Evolutionary conservation across 2,797 vertebrate genomes (phyloP), one percentile per base, ranked within the genome.

Genomic region (Chromis chromis): DNA sequence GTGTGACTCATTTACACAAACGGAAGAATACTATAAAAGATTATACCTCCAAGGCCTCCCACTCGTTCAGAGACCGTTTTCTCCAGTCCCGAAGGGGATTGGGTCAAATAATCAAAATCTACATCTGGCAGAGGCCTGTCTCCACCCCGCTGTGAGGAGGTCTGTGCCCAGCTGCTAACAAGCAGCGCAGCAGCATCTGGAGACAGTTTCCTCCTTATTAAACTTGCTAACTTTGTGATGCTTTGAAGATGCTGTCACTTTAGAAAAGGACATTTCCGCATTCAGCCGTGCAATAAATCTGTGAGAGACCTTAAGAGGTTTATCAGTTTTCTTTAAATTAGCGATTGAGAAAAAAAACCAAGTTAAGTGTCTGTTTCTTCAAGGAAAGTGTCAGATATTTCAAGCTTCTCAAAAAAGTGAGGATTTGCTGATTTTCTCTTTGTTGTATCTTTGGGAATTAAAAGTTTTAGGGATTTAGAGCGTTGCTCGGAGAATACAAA

Each of bases 51-150:
- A 54, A 61, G n/a, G 19, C 7, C 13, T 5, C 10, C 19, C 17
- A 40, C 25, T 48, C 33, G 39, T 36, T 59, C 3, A 46, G 39
- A 52, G 39, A 7, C 14, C 1, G 36, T 7, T 64, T 31, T 44
- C 22, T 48, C 13, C 56, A 25, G 5, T 58, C 25, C 40, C 24
- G n/a, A 53, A 56, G 6, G 24, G n/a, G n/a, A 27, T 39, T 1
- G 8, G 19, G 22, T 58, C 65, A 74, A 62, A 79, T 48, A 33
- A 57, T 64, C 48, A 17, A 61, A 64, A 57, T 48, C 40, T 39
- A 59, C 66, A 66, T 62, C 53, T 13, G 56, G 53, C 5, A 31
- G 55, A 28, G 44, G 17, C 27, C 28, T 0, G 10, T 56, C 5
- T 4, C 7, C 42, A 48, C 42, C 27, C 49, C 13, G 16, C 24